These are phyloP conservation scores for Caiman crocodilus DNA, from an alignment of 2,797 vertebrate species.

Conservation along the genomic window DNA sequence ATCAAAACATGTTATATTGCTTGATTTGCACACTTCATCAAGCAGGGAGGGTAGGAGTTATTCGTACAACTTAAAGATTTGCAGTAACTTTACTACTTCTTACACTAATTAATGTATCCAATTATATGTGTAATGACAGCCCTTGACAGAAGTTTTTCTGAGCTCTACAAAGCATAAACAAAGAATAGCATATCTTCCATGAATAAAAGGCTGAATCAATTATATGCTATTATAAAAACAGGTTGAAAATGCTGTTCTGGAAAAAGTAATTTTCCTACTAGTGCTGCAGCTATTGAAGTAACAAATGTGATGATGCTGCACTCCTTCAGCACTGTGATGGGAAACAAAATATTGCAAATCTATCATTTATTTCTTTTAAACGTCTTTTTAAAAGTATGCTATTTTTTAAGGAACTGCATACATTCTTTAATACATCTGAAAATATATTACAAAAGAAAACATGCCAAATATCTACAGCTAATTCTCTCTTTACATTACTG, in stretches of 20 bases:
- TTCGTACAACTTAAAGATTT: not conserved
- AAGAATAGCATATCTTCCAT: not conserved
- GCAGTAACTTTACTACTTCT: not conserved
- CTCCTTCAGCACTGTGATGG: not conserved
- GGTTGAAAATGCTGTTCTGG: not conserved
- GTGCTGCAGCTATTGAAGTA: not conserved
- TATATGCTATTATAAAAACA: not conserved
- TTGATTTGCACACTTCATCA: not conserved
- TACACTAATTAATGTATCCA: not conserved
- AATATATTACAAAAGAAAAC: slow-evolving; percentile 47
- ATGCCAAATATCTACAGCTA: slow-evolving; percentile 31
- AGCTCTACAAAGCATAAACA: not conserved
- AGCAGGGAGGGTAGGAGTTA: not conserved
- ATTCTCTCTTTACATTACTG: slow-evolving; percentile 31
- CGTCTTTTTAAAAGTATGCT: not conserved
- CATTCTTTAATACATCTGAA: slow-evolving; percentile 1
- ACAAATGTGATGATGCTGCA: not conserved
- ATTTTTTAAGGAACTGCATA: not conserved
- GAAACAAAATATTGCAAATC: not conserved
- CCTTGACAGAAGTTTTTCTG: not conserved
- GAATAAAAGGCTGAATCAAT: not conserved
- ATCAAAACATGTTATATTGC: not conserved
- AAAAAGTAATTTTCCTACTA: not conserved
- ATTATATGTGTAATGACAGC: not conserved
- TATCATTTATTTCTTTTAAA: slow-evolving; percentile 15